Base-by-base conservation (phyloP, 2,888 invertebrate genomes). In the Cyrtodaria siliqua region DNA sequence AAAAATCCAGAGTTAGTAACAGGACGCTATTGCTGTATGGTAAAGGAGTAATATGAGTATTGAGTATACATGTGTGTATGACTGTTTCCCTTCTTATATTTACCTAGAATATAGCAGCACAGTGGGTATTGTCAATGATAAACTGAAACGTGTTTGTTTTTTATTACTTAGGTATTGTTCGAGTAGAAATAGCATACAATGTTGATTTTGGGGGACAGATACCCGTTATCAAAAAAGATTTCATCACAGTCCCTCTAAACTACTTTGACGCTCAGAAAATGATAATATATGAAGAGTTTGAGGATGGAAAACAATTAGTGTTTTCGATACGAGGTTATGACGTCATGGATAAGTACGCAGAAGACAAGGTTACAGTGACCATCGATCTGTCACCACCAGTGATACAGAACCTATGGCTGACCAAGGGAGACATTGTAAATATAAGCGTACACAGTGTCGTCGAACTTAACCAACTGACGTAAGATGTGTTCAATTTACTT, bases 381-480 rank as follows among this genome's bases (percentile, higher is more conserved):
- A 60, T 67, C 24, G 84, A 84, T 26, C 40, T 73, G 2, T 67
- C 80, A 9, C 76, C 78, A 8, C 84, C 84, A n/a, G 33, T 72
- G 3, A 79, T 84, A 23, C 68, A 80, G 23, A 50, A 80, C 50
- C 44, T 84, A 0, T 84, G 84, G 84, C 52, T 84, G 1, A 78
- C 84, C n/a, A 64, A 79, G 29, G 84, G 82, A 1, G 72, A 82
- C 68, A 50, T 79, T 27, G 42, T 82, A 8, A 82, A 84, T 59
- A 70, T 84, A 14, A 80, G 76, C 56, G 84, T 84, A 4, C 82
- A 82, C 44, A 80, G 72, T 14, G 53, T 77, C 1, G 47, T 63
- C 40, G 84, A 84, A 47, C 71, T 84, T 16, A 62, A 59, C 9
- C 59, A 82, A 29, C 57, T 84, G 33, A 82, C 79, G 84, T 84